Base-by-base conservation (phyloP, 2,113 vertebrate species). In the Naja naja region DNA sequence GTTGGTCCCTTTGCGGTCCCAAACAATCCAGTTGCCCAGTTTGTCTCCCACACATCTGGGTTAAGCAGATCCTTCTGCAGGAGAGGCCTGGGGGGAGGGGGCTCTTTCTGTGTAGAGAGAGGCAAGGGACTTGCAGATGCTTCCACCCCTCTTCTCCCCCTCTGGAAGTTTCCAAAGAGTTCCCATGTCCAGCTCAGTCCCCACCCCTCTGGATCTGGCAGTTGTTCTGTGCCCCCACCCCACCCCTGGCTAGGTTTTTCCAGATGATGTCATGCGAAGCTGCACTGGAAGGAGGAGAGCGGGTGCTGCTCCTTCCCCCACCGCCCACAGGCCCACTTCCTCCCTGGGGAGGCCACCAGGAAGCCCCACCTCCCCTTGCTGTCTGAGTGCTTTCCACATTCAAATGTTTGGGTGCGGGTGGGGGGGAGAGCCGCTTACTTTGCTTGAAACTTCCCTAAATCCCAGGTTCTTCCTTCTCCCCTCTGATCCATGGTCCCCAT, bases 231-330 rank as follows among this genome's bases (percentile, higher is more conserved):
- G 47, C 56, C 7, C 25, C 30, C 18, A 30, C 43, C 11, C 52
- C 91, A 16, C 86, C 52, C 9, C 9, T 54, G 56, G 49, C 60
- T 25, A 11, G 23, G 53, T 86, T 53, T 86, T 86, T 93, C 88
- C 88, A 58, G 92, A 93, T 93, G 92, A 93, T 86, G 74, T 93
- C 92, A 93, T 87, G 49, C 34, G 10, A 64, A 54, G 87, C 39
- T 89, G 53, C 7, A 54, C 3, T 92, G 60, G 52, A 53, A 85
- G 64, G 49, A 34, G 2, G 60, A n/a, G 49, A 87, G 25, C 23
- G 27, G 49, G 86, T 16, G 18, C 86, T 18, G 43, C 18, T 23
- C 88, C 18, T 55, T 23, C 4, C 34, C 53, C 53, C 53, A 89
- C 39, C 9, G 16, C 85, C 86, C n/a, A 22, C 81, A 87, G 23